Evolutionary conservation across 1,140 invertebrate genomes (phyloP), one percentile per base, ranked within the genome.

Genomic region (Lutraria rhynchaena): DNA sequence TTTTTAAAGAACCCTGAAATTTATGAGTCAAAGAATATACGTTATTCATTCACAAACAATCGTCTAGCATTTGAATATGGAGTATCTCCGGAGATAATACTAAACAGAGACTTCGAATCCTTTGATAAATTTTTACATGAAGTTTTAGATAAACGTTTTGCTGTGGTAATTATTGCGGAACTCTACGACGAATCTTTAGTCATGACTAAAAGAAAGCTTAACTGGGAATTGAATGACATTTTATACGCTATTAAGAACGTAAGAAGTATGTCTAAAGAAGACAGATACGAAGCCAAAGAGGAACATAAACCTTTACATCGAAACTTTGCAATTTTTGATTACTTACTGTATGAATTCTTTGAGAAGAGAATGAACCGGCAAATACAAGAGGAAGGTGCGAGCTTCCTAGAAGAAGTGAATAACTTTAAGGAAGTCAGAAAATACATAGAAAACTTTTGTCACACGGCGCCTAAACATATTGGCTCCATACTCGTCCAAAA

Each of bases 101-200:
- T 22, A 0, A 74, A 58, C 9, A 13, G 55, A 24, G 70, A 82
- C 49, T 17, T 71, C 13, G 13, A 11, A 17, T 49, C 61, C 0
- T 84, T 84, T 41, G 44, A 81, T 19, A 31, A 71, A 44, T 87
- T 73, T 22, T 29, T 76, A 0, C 22, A 46, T 17, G n/a, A 75
- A 0, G 78, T 81, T n/a, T 31, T 87, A 22, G 77, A 83, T 17
- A 60, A 55, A 19, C 31, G 60, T 11, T 94, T 94, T 85, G 89
- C 91, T 75, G 85, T 94, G 5, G 91, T 94, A 27, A 89, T 94
- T 91, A 89, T 94, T 24, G 87, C 92, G 1, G 93, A 94, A 83
- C 86, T 90, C 57, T 92, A 94, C 86, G 92, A 94, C 71, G 93
- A 93, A 82, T 94, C 93, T 5, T 83, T 94, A 41, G 88, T 94